Evolutionary conservation across 2,113 vertebrate genomes (phyloP), one percentile per base, ranked within the genome.

Genomic region (Tapirus terrestris): DNA sequence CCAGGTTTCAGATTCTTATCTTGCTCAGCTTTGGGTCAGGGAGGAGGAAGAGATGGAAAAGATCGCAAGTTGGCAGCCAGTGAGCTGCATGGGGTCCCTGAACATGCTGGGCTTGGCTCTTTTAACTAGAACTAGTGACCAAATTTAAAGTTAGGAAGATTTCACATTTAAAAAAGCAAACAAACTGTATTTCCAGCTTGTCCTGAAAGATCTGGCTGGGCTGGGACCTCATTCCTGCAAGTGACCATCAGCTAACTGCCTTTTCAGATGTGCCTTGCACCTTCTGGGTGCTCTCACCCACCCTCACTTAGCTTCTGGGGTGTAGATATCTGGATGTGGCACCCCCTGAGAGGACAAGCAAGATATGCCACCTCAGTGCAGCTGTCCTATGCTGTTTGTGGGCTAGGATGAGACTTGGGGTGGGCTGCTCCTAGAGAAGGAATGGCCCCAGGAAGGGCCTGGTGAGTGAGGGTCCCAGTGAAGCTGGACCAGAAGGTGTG

Each of bases 1-100:
- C 21, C 67, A 39, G 33, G 93, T 95, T 89, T 89, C 68, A 53
- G 53, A 67, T 82, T 84, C 70, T 93, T 91, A 73, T 70, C 63
- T 91, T 63, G 39, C 43, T 93, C 73, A 83, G 63, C 73, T 89
- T 45, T 27, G 53, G 68, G 83, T 56, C 51, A 91, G 8, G 88
- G 36, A 86, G 23, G 20, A 73, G 45, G n/a, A 76, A 39, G 23
- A 5, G 31, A 61, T 53, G 33, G 27, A 56, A 86, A 67, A 61
- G 67, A 77, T n/a, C 58, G 80, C 39, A 67, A 73, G 60, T 21
- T n/a, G 14, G 43, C 61, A n/a, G n/a, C 29, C 20, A 36, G 8
- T 33, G 63, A 65, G 48, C 33, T 60, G 36, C 65, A 56, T 3
- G 29, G 29, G 39, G 29, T 18, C 12, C 48, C 27, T 85, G 29